A percentile compares a stretch with the other conserved stretches of the same genome.
Conservation (phyloP, 2,113 vertebrate species). For the Vidua chalybeata region DNA sequence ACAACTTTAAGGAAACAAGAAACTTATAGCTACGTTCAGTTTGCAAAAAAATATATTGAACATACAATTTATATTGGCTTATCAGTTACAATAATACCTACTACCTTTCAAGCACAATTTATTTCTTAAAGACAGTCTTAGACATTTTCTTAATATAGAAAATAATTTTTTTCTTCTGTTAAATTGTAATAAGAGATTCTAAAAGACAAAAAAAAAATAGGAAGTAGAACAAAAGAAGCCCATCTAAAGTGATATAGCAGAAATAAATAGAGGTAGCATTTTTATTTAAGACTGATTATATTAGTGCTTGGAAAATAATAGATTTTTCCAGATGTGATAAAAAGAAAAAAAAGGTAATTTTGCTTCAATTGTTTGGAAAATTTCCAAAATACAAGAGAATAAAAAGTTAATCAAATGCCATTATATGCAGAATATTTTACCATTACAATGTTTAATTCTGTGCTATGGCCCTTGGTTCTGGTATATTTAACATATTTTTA, state of each 20-base stretch:
- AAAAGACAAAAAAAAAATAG: not conserved
- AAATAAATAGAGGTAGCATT: not conserved
- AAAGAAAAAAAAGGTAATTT: not conserved
- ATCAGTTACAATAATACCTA: not conserved
- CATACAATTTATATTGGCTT: not conserved
- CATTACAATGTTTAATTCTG: not conserved
- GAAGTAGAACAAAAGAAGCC: not conserved
- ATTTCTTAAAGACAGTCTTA: not conserved
- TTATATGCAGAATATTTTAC: not conserved
- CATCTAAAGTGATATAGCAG: not conserved
- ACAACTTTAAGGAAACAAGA: not conserved
- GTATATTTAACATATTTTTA: not conserved
- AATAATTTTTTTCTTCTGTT: not conserved
- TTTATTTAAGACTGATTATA: not conserved
- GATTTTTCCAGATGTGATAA: not conserved
- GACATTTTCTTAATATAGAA: not conserved
- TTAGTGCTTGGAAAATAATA: not conserved
- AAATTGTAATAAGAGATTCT: not conserved
- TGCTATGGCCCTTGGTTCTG: rapidly evolving
- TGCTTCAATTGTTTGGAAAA: not conserved
- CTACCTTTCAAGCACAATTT: not conserved
- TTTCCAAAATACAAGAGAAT: not conserved
- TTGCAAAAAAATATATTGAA: not conserved
- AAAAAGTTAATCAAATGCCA: not conserved
- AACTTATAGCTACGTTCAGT: not conserved